Conservation (phyloP, 1,140 invertebrate species). For the Papilio polytes region DNA sequence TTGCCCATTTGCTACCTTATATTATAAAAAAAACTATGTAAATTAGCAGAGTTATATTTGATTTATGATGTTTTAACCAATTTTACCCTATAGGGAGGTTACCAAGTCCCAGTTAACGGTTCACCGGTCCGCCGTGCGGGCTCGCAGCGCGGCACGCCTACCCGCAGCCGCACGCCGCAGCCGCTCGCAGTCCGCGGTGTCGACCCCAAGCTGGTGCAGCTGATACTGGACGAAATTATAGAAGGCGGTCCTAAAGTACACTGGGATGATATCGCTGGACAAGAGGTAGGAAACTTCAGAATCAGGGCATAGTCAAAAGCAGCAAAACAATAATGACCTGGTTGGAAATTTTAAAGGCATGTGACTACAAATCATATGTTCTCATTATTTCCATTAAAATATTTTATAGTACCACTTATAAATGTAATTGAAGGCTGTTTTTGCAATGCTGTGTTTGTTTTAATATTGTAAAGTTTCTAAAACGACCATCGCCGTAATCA, state of each 20-base stretch:
- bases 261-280: conserved; percentile 97
- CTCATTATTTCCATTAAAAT: too few species aligned
- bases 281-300: conserved; percentile 85
- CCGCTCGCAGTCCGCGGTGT: conserved; percentile 87
- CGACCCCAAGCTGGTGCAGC: conserved; percentile 95
- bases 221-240: conserved; percentile 90
- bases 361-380: too few species aligned
- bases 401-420: too few species aligned
- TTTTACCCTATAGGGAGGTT: conserved; percentile 54
- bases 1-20: too few species aligned
- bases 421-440: not conserved
- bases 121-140: conserved; percentile 87
- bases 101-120: conserved; percentile 75
- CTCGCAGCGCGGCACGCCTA: conserved; percentile 74
- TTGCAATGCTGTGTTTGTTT: too few species aligned
- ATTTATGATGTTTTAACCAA: not conserved
- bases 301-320: too few species aligned
- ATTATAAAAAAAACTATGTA: too few species aligned
- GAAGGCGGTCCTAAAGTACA: conserved; percentile 91
- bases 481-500: not conserved
- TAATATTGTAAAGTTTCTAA: not conserved
- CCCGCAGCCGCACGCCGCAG: conserved; percentile 78
- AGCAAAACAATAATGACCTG: not conserved
- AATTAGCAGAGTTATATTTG: too few species aligned
- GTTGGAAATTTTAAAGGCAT: too few species aligned